A percentile compares a stretch with the other conserved stretches of the same genome.
These are phyloP conservation scores for Dasyurus viverrinus DNA, from an alignment of 2,113 vertebrate genomes.

Conservation along the genomic window DNA sequence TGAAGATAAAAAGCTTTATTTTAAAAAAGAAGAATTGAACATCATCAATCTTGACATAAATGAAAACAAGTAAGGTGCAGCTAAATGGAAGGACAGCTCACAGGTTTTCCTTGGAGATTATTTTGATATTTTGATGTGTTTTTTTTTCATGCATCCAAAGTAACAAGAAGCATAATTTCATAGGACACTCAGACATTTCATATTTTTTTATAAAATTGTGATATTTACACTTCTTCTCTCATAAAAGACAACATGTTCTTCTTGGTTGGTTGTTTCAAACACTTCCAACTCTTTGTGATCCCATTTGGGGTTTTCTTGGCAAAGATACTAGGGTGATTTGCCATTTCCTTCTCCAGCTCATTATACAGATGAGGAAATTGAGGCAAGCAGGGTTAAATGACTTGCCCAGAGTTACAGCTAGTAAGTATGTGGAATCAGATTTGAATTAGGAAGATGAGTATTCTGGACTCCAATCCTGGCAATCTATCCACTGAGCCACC, in stretches of 20 bases:
- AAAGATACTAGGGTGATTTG: background rate
- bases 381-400: background rate
- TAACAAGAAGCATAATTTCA: background rate
- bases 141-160: background rate
- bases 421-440: background rate
- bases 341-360: background rate
- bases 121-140: background rate
- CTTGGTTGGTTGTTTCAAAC: background rate
- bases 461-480: background rate
- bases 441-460: background rate
- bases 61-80: background rate
- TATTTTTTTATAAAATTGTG: background rate
- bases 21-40: background rate
- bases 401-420: background rate
- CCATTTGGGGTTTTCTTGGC: background rate
- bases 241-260: background rate
- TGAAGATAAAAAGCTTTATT: no score
- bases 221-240: background rate
- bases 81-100: background rate
- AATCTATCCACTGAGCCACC: background rate
- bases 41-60: background rate
- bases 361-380: background rate
- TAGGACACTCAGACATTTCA: background rate
- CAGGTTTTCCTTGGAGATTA: background rate
- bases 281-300: background rate